Evolutionary conservation across 2,113 vertebrate genomes (phyloP).

Genomic region (Diphyllodes magnificus): DNA sequence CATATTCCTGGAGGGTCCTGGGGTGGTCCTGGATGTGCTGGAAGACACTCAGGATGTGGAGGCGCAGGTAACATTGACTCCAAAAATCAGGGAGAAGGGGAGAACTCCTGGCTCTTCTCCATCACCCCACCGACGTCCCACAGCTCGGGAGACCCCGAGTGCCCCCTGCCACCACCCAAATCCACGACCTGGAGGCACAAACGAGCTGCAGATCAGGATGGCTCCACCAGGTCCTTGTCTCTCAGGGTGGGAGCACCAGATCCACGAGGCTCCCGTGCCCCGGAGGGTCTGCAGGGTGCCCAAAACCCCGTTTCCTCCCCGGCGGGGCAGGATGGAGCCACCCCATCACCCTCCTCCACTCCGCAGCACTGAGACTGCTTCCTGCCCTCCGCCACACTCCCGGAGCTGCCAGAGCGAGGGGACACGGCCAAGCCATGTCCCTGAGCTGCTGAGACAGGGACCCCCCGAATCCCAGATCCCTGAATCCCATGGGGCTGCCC

Average conservation of each 20-base stretch:
- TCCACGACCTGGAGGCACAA: neutral
- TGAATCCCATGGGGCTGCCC: neutral
- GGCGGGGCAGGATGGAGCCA: neutral
- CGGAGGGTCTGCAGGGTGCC: fast-evolving
- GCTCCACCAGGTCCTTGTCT: neutral
- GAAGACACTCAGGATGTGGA: slow-evolving; percentile 50
- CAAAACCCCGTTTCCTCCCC: fast-evolving
- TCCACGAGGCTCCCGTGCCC: neutral
- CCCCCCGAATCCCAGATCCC: neutral
- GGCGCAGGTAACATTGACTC: slow-evolving; percentile 24
- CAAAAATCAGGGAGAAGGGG: neutral
- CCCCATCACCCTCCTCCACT: neutral
- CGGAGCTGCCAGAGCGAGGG: neutral
- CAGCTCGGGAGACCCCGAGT: neutral
- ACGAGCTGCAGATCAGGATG: fast-evolving
- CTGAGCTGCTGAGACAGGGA: neutral
- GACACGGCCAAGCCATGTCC: neutral
- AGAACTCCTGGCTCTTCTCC: neutral
- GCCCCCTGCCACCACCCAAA: neutral
- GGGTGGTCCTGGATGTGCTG: neutral
- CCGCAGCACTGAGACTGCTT: slow-evolving; percentile 26
- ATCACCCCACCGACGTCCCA: neutral
- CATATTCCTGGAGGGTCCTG: neutral
- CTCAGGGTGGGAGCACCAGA: fast-evolving
- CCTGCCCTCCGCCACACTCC: slow-evolving; percentile 41